phyloP scores from a whole-genome alignment of 1,140 invertebrate species.

The Lethrus apterus region DNA sequence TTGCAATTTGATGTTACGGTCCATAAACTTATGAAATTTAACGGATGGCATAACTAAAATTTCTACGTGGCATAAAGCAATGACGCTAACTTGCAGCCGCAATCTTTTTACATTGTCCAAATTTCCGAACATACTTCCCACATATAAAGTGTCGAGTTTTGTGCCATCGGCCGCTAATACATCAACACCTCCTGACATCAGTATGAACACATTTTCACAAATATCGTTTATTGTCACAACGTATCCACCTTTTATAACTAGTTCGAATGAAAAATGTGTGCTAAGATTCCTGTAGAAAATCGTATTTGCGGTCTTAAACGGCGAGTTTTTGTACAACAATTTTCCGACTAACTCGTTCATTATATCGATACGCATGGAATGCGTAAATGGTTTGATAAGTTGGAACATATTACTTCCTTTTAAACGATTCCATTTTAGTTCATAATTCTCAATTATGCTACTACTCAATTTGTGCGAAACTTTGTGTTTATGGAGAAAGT shows the following conservation, averaged over 20 bases:
- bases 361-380: neutral
- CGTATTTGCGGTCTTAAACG: neutral
- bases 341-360: neutral
- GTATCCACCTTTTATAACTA: slow-evolving; percentile 10
- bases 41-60: neutral
- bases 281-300: neutral
- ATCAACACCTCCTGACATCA: slow-evolving; percentile 2
- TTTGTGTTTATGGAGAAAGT: neutral
- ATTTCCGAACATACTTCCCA: slow-evolving; percentile 6
- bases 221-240: slow-evolving; percentile 7
- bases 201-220: neutral
- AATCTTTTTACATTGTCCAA: neutral
- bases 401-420: neutral
- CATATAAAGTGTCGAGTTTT: slow-evolving; percentile 3
- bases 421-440: neutral
- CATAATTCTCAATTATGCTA: neutral
- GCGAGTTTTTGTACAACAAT: neutral
- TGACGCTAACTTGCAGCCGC: neutral
- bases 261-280: neutral
- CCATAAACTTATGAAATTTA: neutral
- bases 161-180: slow-evolving; percentile 8
- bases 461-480: slow-evolving; percentile 1
- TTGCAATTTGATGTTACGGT: too few species aligned
- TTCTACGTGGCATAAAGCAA: neutral
- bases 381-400: neutral